These are phyloP conservation scores for Pangasianodon hypophthalmus DNA, from an alignment of 2,113 vertebrate genomes.

Conservation along the genomic window DNA sequence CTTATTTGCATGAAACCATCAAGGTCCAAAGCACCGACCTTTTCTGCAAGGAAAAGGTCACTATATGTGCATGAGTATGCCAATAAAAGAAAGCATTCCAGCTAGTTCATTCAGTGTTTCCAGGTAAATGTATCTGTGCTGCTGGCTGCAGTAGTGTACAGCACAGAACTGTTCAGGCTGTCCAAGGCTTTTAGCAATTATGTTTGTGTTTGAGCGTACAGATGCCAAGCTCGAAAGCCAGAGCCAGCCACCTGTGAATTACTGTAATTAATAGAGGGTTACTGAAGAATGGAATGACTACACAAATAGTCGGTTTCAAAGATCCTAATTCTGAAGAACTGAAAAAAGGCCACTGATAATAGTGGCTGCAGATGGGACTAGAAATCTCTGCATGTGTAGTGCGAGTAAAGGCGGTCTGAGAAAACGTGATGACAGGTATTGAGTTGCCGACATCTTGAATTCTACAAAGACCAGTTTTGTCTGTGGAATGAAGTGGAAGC, in stretches of 20 bases:
- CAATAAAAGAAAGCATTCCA: slow-evolving; percentile 9
- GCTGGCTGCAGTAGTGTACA: slow-evolving; percentile 49
- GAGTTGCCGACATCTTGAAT: background rate
- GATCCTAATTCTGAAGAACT: slow-evolving; percentile 52
- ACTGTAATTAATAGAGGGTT: slow-evolving; percentile 65
- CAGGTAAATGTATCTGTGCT: slow-evolving; percentile 52
- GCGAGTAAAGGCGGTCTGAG: slow-evolving; percentile 44
- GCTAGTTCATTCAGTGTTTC: slow-evolving; percentile 59
- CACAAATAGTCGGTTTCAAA: slow-evolving; percentile 60
- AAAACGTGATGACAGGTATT: background rate
- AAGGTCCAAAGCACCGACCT: slow-evolving; percentile 23
- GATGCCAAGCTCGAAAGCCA: slow-evolving; percentile 54
- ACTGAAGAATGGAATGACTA: slow-evolving; percentile 62
- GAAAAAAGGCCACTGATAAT: slow-evolving; percentile 65
- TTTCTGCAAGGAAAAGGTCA: background rate
- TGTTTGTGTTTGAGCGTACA: slow-evolving; percentile 61
- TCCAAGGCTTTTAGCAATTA: slow-evolving; percentile 67
- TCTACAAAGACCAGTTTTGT: background rate
- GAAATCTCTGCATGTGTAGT: background rate
- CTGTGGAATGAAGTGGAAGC: background rate
- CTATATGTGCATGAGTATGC: slow-evolving; percentile 40
- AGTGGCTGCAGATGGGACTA: slow-evolving; percentile 46
- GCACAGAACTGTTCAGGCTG: slow-evolving; percentile 61
- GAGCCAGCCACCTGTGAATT: slow-evolving; percentile 56
- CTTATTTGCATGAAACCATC: slow-evolving; percentile 21